These are phyloP conservation scores for Drosophila insularis DNA, from an alignment of 1,140 invertebrate genomes.

Conservation along the genomic window DNA sequence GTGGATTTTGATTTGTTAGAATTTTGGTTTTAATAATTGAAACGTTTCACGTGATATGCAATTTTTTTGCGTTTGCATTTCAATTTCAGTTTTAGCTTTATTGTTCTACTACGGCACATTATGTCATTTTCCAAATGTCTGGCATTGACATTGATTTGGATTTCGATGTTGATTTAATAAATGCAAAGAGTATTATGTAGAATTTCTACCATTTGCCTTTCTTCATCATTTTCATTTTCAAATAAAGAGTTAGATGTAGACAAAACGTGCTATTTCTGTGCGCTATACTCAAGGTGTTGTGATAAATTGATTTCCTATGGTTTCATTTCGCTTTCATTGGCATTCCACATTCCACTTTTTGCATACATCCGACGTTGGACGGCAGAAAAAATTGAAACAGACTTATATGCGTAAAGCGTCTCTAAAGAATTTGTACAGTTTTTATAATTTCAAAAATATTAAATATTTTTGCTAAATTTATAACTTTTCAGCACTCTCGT, in stretches of 20 bases:
- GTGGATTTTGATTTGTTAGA: background rate
- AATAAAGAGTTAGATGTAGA: conserved; percentile 58
- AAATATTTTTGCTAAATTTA: no score
- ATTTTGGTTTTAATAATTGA: conserved; percentile 30
- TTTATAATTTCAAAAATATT: background rate
- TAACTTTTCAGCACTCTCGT: no score
- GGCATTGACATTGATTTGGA: conserved; percentile 26
- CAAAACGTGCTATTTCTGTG: conserved; percentile 53
- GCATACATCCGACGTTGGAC: conserved; percentile 36
- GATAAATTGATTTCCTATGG: conserved; percentile 79
- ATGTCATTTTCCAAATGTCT: conserved; percentile 56
- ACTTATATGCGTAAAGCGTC: background rate
- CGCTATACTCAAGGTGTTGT: conserved; percentile 66
- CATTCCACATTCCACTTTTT: conserved; percentile 51
- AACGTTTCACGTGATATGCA: conserved; percentile 34
- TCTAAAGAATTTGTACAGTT: background rate
- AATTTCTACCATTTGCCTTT: conserved; percentile 29
- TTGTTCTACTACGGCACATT: conserved; percentile 55
- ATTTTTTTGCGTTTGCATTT: conserved; percentile 58
- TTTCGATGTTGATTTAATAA: conserved; percentile 41
- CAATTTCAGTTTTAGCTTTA: conserved; percentile 43
- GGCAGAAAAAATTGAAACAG: background rate
- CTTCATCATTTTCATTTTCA: conserved; percentile 19
- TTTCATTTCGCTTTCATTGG: conserved; percentile 78
- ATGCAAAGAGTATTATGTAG: conserved; percentile 28